phyloP scores from a whole-genome alignment of 1,140 invertebrate genomes.

The Polypedilum vanderplanki region DNA sequence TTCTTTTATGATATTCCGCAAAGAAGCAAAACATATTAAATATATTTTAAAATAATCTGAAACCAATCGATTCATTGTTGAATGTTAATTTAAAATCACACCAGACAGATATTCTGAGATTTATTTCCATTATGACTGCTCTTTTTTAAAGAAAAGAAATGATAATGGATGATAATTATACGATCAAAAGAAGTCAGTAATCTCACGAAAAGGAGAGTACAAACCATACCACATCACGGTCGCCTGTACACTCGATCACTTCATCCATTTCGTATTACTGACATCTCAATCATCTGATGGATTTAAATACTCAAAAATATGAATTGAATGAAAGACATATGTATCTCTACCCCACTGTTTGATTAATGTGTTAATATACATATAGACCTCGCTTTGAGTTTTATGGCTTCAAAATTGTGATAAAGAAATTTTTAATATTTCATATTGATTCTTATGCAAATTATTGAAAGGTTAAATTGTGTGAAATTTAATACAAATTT shows the following conservation, averaged over 20 bases:
- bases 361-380: neutral
- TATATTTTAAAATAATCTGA: neutral
- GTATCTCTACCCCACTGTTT: neutral
- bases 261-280: conserved; percentile 10
- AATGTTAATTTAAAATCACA: conserved; percentile 8
- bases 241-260: neutral
- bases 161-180: conserved; percentile 19
- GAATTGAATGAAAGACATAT: too few relatives aligned
- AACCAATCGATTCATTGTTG: neutral
- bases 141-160: neutral
- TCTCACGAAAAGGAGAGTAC: neutral
- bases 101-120: neutral
- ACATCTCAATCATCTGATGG: conserved; percentile 17
- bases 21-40: neutral
- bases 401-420: too few relatives aligned
- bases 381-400: too few relatives aligned
- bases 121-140: neutral
- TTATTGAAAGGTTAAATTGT: too few relatives aligned
- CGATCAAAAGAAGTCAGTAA: conserved; percentile 17
- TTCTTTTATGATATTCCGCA: neutral
- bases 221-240: too few relatives aligned
- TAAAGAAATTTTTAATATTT: too few relatives aligned
- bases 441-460: too few relatives aligned
- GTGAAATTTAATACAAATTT: too few relatives aligned
- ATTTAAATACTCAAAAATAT: conserved; percentile 8